phyloP scores from a whole-genome alignment of 2,113 vertebrate species.

The Dromiciops gliroides region DNA sequence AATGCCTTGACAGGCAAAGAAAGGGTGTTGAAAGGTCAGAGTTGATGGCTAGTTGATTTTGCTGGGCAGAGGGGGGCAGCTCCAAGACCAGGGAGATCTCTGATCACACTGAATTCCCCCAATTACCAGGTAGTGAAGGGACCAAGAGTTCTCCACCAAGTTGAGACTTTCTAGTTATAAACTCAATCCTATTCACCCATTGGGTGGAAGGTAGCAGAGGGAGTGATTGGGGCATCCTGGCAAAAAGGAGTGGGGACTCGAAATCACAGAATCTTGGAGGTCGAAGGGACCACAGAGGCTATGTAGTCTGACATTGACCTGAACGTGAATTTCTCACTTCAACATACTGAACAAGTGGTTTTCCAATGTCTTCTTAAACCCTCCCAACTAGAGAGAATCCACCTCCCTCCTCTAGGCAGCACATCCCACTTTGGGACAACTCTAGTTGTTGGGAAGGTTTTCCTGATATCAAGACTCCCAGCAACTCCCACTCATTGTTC shows the following conservation, averaged over 20 bases:
- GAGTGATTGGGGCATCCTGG: background rate
- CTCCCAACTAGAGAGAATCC: background rate
- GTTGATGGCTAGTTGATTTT: background rate
- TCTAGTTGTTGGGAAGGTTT: background rate
- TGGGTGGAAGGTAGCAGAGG: background rate
- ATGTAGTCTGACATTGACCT: background rate
- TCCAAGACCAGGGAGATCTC: background rate
- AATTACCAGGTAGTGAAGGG: background rate
- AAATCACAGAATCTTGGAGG: background rate
- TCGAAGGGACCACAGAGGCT: background rate
- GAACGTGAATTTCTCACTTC: background rate
- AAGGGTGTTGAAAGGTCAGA: background rate
- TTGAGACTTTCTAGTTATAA: background rate
- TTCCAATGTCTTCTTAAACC: background rate
- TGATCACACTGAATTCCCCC: background rate
- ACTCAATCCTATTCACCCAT: background rate
- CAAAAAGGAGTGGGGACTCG: background rate
- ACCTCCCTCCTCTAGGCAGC: background rate
- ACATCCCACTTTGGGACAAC: background rate
- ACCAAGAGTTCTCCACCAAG: background rate
- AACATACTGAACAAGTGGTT: background rate
- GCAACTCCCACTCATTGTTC: background rate
- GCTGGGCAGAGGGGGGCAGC: background rate
- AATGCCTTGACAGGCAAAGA: background rate
- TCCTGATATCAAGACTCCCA: background rate